phyloP scores from a whole-genome alignment of 2,113 vertebrate species.

The Carassius gibelio region DNA sequence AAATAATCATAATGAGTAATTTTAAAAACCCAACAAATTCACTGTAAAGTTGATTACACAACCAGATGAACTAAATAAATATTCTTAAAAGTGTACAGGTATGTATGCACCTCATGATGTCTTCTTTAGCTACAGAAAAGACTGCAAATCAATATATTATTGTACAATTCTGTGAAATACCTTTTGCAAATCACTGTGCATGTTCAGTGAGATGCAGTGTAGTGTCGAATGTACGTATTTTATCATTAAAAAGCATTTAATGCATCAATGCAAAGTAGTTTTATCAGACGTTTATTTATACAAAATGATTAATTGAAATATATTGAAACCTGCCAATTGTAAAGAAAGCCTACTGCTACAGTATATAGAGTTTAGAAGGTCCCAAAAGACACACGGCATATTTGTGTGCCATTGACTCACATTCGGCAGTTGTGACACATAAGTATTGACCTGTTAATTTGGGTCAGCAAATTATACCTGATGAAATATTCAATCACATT shows the following conservation, averaged over 20 bases:
- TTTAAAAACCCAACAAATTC: not conserved
- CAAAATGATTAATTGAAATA: not conserved
- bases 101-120: too few relatives aligned
- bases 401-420: slow-evolving; percentile 48
- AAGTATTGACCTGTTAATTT: slow-evolving; percentile 53
- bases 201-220: too few relatives aligned
- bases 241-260: not conserved
- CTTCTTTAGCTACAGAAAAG: too few relatives aligned
- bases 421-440: slow-evolving; percentile 45
- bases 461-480: slow-evolving; percentile 57
- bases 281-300: not conserved
- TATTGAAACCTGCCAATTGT: not conserved
- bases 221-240: not conserved
- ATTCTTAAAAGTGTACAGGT: not conserved
- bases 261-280: not conserved
- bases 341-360: not conserved
- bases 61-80: not conserved
- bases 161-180: too few relatives aligned
- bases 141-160: too few relatives aligned
- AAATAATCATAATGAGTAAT: not conserved
- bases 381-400: slow-evolving; percentile 28
- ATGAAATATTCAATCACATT: slow-evolving; percentile 61
- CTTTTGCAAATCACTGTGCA: too few relatives aligned
- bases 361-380: not conserved
- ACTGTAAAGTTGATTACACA: not conserved